A percentile compares a stretch with the other conserved stretches of the same genome.
Evolutionary conservation across 1,140 invertebrate genomes (phyloP).

Genomic region (Bombus difficillimus): DNA sequence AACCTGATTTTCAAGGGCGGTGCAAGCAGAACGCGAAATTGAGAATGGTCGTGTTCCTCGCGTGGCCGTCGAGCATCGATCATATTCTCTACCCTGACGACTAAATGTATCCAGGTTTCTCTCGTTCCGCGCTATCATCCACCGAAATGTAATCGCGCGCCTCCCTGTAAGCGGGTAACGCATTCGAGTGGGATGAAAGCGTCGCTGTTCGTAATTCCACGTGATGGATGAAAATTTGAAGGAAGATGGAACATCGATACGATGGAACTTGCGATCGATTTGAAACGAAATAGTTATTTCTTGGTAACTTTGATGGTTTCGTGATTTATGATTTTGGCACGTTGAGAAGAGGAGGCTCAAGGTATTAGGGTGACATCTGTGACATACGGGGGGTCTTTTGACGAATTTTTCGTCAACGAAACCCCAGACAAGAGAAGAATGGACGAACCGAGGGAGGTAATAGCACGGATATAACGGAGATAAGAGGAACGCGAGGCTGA

Average conservation of each 20-base stretch:
- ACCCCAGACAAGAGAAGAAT: background rate
- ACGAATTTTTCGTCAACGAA: slow-evolving; percentile 12
- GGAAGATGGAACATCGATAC: background rate
- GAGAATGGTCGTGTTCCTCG: slow-evolving; percentile 36
- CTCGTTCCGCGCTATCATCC: background rate
- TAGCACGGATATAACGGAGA: slow-evolving; percentile 1
- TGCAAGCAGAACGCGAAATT: slow-evolving; percentile 27
- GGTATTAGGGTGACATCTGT: background rate
- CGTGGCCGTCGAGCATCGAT: slow-evolving; percentile 17
- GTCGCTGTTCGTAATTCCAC: background rate
- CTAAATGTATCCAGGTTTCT: background rate
- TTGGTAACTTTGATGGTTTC: background rate
- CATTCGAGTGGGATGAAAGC: background rate
- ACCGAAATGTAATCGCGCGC: background rate
- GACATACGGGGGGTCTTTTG: background rate
- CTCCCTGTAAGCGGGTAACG: background rate
- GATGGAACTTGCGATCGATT: too few species aligned
- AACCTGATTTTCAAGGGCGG: slow-evolving; percentile 41
- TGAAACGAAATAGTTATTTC: background rate
- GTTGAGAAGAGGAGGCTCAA: background rate
- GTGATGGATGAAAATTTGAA: slow-evolving; percentile 21
- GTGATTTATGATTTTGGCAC: background rate
- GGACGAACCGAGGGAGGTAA: background rate
- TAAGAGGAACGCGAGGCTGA: background rate
- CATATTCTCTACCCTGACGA: background rate